These are phyloP conservation scores for Homarus americanus DNA, from an alignment of 1,140 invertebrate genomes.

Conservation along the genomic window DNA sequence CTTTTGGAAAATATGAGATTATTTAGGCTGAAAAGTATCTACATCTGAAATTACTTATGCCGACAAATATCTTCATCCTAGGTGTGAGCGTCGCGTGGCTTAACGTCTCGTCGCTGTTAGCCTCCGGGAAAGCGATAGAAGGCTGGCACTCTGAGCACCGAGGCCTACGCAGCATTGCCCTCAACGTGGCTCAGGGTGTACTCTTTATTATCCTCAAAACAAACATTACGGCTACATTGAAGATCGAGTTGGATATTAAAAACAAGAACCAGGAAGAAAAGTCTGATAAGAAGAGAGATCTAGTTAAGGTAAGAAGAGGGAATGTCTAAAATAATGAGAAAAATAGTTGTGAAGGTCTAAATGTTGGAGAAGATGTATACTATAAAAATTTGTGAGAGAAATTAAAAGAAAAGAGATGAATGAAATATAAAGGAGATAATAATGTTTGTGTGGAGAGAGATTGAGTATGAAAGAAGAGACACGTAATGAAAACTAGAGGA, in stretches of 20 bases:
- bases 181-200: constrained; percentile 40
- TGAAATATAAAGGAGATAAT: too few relatives aligned
- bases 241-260: constrained; percentile 9
- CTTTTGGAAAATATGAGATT: too few relatives aligned
- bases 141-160: constrained; percentile 28
- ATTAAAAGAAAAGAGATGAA: too few relatives aligned
- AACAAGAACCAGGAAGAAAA: neutral
- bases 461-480: too few relatives aligned
- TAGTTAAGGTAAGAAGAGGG: neutral
- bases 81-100: constrained; percentile 43
- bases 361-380: too few relatives aligned
- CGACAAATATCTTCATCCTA: neutral
- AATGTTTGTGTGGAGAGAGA: too few relatives aligned
- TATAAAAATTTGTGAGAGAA: too few relatives aligned
- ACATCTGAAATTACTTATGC: neutral
- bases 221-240: constrained; percentile 35
- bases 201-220: constrained; percentile 43
- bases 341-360: too few relatives aligned
- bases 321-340: too few relatives aligned
- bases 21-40: too few relatives aligned
- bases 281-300: neutral
- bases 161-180: constrained; percentile 19
- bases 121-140: neutral
- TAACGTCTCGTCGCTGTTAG: constrained; percentile 37
- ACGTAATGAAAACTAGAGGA: too few relatives aligned